Base-by-base conservation (phyloP, 30 jellyfish, hydroid and myxozoan genomes). In the Aurelia coerulea region DNA sequence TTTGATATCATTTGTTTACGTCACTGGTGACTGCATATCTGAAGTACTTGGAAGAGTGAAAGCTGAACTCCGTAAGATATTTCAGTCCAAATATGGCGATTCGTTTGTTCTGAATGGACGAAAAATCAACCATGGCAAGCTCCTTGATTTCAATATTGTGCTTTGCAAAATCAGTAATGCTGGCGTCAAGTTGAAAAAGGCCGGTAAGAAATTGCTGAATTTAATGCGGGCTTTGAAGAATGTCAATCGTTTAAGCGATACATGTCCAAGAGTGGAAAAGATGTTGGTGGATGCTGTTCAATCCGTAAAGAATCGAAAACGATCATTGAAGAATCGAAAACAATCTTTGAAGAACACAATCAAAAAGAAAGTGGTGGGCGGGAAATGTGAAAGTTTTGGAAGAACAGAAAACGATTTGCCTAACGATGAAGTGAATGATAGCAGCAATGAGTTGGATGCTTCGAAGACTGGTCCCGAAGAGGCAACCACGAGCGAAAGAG, bases 21-120 rank as follows among this genome's bases (percentile, higher is more conserved):
- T 74, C 17, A 5, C 73, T 1, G 14, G 52, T 14, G 72, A 52
- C 33, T 74, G 56, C 72, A 13, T 37, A 18, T 29, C 5, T 15
- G 84, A 74, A 39, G 84, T 74, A 13, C 46, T 49, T 16, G 84
- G 84, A 16, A 74, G 84, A 35, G 18, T 74, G 17, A 74, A 53
- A 74, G 4, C 8, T 53, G 84, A 74, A 19, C 52, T 74, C 1
- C 59, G 46, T 0, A 74, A 29, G 10, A 52, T 74, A 16, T 74
- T 74, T 19, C 19, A 29, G 6, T 23, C 50, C 12, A 74, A 53
- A 74, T 74, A 46, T 52, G 84, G 84, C 19, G 72, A 74, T 3
- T 18, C 71, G 29, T 17, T 74, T 53, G 72, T 74, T 29, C 33
- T 74, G 62, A 49, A 74, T 39, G 84, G 84, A 74, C 19, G 84